phyloP scores from a whole-genome alignment of 2,888 invertebrate species.

The Ophion ventricosus region DNA sequence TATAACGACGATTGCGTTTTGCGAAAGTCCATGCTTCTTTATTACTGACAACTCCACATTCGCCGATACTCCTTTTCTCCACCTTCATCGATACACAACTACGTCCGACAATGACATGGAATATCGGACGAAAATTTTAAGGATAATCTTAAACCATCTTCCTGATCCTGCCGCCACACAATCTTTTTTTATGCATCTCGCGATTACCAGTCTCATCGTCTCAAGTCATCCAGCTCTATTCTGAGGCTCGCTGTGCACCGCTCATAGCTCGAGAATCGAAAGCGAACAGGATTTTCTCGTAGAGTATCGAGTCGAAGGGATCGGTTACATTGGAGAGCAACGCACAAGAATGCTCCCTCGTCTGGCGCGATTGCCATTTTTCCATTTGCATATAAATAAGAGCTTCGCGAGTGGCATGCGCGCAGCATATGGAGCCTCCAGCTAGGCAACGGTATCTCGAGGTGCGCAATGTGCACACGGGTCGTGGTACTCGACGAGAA shows the following conservation, averaged over 20 bases:
- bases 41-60: background rate
- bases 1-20: background rate
- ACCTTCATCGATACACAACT: background rate
- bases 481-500: constrained; percentile 46
- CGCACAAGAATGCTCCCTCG: constrained; percentile 62
- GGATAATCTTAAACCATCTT: background rate
- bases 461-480: constrained; percentile 53
- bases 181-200: constrained; percentile 44
- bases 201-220: constrained; percentile 40
- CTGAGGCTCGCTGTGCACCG: constrained; percentile 12
- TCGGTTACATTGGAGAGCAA: constrained; percentile 38
- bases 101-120: constrained; percentile 5
- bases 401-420: constrained; percentile 58
- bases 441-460: constrained; percentile 14
- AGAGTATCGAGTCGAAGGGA: constrained; percentile 41
- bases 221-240: constrained; percentile 20
- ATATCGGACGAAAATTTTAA: constrained; percentile 4
- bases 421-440: constrained; percentile 15
- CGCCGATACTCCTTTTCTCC: background rate
- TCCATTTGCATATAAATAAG: constrained; percentile 78
- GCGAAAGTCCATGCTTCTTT: background rate
- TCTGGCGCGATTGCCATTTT: constrained; percentile 69
- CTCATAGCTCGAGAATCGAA: constrained; percentile 22
- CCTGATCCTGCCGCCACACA: constrained; percentile 5
- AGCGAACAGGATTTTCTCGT: constrained; percentile 36